Conservation (phyloP, 2,113 vertebrate genomes). For the Aspiorhynchus laticeps region DNA sequence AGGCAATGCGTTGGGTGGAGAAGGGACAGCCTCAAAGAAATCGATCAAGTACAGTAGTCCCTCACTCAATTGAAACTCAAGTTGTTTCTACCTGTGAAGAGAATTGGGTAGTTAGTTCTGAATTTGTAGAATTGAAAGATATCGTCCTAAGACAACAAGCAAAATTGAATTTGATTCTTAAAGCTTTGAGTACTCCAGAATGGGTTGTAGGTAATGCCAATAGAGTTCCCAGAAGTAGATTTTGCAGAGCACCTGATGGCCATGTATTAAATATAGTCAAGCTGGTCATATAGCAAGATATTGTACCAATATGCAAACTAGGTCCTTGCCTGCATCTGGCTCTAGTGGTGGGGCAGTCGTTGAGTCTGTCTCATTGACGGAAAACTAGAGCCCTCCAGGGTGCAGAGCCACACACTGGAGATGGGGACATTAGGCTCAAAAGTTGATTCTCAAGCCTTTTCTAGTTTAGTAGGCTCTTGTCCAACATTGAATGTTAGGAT, state of each 20-base stretch:
- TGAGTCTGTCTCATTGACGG: neutral
- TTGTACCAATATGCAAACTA: neutral
- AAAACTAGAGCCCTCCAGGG: neutral
- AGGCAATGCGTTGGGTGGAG: slow-evolving; percentile 6
- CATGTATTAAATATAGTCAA: slow-evolving; percentile 3
- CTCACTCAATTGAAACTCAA: neutral
- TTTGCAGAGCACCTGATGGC: neutral
- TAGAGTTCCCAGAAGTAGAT: neutral
- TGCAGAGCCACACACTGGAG: slow-evolving; percentile 4
- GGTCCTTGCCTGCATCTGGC: too few species aligned
- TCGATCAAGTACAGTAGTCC: neutral
- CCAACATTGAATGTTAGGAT: neutral
- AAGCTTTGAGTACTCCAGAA: neutral
- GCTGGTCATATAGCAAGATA: neutral
- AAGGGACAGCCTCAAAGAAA: neutral
- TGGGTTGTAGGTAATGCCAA: neutral
- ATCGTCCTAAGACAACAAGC: neutral
- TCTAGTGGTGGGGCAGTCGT: neutral
- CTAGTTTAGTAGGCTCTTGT: neutral
- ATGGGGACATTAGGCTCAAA: neutral
- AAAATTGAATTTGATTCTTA: neutral
- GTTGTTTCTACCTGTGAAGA: neutral
- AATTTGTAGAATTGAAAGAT: neutral
- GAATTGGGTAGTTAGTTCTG: neutral
- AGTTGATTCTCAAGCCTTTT: neutral